Percentiles rank a stretch among this genome's conserved stretches.
Evolutionary conservation across 1,140 invertebrate species (phyloP).

Genomic region (Bombus impatiens): DNA sequence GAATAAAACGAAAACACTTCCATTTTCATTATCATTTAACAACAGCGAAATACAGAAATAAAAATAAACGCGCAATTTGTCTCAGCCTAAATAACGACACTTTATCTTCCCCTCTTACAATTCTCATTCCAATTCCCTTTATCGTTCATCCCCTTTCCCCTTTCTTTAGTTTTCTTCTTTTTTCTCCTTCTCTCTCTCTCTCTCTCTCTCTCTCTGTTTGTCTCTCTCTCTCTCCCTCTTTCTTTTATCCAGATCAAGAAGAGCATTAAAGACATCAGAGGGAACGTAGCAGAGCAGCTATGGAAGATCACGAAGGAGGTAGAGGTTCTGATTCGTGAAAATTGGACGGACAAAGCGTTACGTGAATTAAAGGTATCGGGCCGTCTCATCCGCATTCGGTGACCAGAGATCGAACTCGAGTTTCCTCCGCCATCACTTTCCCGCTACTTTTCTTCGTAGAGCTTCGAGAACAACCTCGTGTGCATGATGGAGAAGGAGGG

Average conservation of each 20-base stretch:
- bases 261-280: conserved; percentile 88
- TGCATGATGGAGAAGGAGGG: conserved; percentile 93
- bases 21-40: neutral
- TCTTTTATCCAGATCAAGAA: conserved; percentile 87
- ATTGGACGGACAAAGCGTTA: conserved; percentile 87
- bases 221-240: neutral
- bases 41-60: neutral
- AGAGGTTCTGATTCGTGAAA: conserved; percentile 86
- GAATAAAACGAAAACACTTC: neutral
- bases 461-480: conserved; percentile 92
- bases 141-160: neutral
- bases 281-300: conserved; percentile 89
- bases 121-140: too few relatives aligned
- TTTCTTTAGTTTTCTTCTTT: neutral
- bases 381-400: neutral
- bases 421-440: neutral
- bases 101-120: neutral
- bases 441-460: conserved; percentile 73
- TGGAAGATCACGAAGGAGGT: conserved; percentile 89
- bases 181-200: conserved; percentile 34
- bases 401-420: conserved; percentile 10
- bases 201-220: neutral
- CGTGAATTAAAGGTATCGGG: conserved; percentile 83
- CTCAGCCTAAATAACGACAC: neutral
- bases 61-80: neutral